Conservation (phyloP, 2,888 invertebrate species). For the Rotaria macrura region DNA sequence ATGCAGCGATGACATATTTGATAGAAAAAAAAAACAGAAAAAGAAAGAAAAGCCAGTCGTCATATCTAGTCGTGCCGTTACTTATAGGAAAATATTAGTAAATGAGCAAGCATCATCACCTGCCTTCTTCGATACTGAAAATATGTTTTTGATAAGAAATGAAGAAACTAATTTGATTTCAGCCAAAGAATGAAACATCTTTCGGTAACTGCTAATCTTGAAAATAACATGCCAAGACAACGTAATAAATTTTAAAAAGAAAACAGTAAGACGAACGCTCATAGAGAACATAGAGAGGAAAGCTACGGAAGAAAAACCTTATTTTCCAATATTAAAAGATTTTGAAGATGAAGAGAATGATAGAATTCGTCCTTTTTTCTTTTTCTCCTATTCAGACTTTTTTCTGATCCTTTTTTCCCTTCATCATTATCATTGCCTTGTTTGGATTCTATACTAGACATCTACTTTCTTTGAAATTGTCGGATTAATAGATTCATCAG, state of each 20-base stretch:
- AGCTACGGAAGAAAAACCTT: too few species aligned
- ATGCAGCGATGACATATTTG: not conserved
- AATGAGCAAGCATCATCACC: not conserved
- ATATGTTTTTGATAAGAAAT: not conserved
- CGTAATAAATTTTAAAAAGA: too few species aligned
- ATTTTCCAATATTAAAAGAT: not conserved
- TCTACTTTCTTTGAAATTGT: not conserved
- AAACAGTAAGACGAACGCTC: too few species aligned
- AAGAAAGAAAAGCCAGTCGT: not conserved
- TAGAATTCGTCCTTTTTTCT: not conserved
- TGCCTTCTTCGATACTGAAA: not conserved
- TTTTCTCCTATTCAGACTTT: not conserved
- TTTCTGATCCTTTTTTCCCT: not conserved
- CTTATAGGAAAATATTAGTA: not conserved
- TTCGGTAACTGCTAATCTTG: not conserved
- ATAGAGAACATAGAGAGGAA: too few species aligned
- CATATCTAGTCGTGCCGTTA: not conserved
- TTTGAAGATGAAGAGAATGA: not conserved
- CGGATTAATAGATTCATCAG: not conserved
- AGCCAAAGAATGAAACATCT: not conserved
- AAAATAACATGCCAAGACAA: not conserved
- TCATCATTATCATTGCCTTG: not conserved
- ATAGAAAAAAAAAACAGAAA: not conserved
- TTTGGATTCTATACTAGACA: not conserved
- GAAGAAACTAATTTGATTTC: not conserved